Percentiles rank a stretch among this genome's conserved stretches.
Conservation (phyloP, 2,888 invertebrate species). For the Andrena hattorfiana region DNA sequence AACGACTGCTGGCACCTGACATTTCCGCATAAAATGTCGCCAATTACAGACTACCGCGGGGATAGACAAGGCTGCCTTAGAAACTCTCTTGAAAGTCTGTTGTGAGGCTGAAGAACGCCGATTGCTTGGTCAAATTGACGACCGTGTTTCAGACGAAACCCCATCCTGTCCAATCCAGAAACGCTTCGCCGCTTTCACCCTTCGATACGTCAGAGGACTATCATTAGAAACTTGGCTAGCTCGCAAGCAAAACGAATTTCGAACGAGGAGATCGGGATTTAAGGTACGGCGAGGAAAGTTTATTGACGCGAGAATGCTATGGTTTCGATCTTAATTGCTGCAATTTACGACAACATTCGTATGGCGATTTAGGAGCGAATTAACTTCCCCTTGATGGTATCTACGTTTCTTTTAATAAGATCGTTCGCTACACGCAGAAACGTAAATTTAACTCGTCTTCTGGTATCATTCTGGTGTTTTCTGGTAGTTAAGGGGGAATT, state of each 20-base stretch:
- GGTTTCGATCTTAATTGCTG: conserved; percentile 25
- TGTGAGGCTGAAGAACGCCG: conserved; percentile 37
- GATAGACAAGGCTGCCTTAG: neutral
- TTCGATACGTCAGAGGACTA: conserved; percentile 51
- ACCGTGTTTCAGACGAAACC: conserved; percentile 19
- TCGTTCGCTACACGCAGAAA: neutral
- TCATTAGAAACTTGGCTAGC: conserved; percentile 37
- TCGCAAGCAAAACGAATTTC: conserved; percentile 17
- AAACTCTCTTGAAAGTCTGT: conserved; percentile 13
- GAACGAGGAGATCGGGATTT: conserved; percentile 12
- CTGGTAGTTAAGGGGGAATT: too few relatives aligned
- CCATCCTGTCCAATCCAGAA: conserved; percentile 31
- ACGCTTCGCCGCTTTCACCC: conserved; percentile 67
- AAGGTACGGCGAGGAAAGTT: conserved; percentile 23
- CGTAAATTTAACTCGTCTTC: neutral
- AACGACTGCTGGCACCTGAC: conserved; percentile 5
- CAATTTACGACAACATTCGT: conserved; percentile 29
- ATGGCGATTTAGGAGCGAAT: conserved; percentile 10
- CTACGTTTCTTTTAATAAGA: conserved; percentile 10
- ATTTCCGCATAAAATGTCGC: conserved; percentile 28
- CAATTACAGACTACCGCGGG: conserved; percentile 7
- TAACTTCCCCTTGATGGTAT: conserved; percentile 19
- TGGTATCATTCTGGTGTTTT: neutral
- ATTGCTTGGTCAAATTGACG: conserved; percentile 22
- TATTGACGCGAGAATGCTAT: conserved; percentile 14